phyloP scores from a whole-genome alignment of 2,888 invertebrate genomes.

The Agrilus mali region DNA sequence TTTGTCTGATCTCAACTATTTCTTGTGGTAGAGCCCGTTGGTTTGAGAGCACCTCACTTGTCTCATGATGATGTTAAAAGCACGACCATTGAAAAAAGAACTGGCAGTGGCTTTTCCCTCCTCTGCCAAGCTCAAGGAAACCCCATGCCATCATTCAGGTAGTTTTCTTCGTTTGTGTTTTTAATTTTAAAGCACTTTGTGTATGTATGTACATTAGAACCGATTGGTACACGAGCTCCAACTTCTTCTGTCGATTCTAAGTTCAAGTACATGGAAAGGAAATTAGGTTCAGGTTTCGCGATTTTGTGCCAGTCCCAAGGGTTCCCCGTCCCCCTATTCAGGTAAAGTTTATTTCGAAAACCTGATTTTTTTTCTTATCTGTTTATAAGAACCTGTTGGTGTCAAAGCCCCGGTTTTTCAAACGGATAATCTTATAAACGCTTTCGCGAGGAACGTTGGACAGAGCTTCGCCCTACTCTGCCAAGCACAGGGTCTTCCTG shows the following conservation, averaged over 20 bases:
- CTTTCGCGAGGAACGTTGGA: conserved; percentile 49
- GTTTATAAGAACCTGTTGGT: conserved; percentile 56
- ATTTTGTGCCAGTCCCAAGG: conserved; percentile 68
- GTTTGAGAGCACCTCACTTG: conserved; percentile 32
- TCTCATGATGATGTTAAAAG: conserved; percentile 30
- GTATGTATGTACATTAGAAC: no score
- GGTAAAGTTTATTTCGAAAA: conserved; percentile 15
- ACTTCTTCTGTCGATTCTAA: conserved; percentile 56
- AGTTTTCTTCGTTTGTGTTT: conserved; percentile 5
- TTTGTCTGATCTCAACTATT: no score
- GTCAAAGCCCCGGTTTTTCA: conserved; percentile 61
- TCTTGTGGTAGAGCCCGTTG: conserved; percentile 30
- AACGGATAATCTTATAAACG: conserved; percentile 53
- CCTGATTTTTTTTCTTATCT: conserved; percentile 18
- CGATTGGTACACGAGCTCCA: conserved; percentile 59
- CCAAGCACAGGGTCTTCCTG: conserved; percentile 65
- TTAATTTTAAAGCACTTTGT: conserved; percentile 20
- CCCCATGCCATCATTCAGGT: conserved; percentile 42
- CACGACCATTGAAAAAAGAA: conserved; percentile 20
- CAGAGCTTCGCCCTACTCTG: conserved; percentile 57
- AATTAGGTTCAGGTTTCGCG: conserved; percentile 48
- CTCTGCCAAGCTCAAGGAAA: conserved; percentile 47
- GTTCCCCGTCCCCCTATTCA: conserved; percentile 41
- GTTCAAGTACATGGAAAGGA: conserved; percentile 54
- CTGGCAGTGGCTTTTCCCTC: conserved; percentile 10